Evolutionary conservation across 2,113 vertebrate species (phyloP), one percentile per base, ranked within the genome.

Genomic region (Coryphaenoides rupestris): DNA sequence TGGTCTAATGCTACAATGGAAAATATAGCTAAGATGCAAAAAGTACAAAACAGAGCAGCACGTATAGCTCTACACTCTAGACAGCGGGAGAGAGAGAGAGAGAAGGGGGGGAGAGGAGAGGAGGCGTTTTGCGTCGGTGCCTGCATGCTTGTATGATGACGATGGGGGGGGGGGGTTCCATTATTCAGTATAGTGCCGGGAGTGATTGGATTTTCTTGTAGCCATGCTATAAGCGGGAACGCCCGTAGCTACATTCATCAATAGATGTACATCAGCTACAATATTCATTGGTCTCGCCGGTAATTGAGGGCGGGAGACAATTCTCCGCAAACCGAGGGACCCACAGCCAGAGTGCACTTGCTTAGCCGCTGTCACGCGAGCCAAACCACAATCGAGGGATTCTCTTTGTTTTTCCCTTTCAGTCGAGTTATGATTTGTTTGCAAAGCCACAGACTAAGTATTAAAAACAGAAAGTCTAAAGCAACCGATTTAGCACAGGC

Each of bases 271-370:
- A 85, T 76, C 76, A 63, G 70, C 79, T 72, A 78, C 78, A 80
- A 75, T 61, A 22, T 61, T 85, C 69, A 76, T 72, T 69, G 75
- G 53, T 50, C 74, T 72, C 45, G 13, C 14, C 58, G 66, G 69
- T 76, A 77, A 83, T 78, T 67, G 76, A 80, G 75, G 74, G 74
- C 76, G 82, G 58, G 59, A 79, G 78, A 80, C 74, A 85, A 87
- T 85, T 83, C 58, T 23, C 52, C 67, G 72, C 69, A 66, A 76
- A 77, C 60, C 33, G 0, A 6, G 54, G 70, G 77, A 67, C 69
- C 74, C 47, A 28, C 60, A 64, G 65, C 63, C 0, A 58, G 4
- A 4, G 19, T 45, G 65, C 33, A 68, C 52, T 56, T 54, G 53
- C 64, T 56, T 66, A 57, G 54, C 50, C 60, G 57, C 58, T 67